phyloP scores from a whole-genome alignment of 2,888 invertebrate species.

The Hirtodrosophila confusa region DNA sequence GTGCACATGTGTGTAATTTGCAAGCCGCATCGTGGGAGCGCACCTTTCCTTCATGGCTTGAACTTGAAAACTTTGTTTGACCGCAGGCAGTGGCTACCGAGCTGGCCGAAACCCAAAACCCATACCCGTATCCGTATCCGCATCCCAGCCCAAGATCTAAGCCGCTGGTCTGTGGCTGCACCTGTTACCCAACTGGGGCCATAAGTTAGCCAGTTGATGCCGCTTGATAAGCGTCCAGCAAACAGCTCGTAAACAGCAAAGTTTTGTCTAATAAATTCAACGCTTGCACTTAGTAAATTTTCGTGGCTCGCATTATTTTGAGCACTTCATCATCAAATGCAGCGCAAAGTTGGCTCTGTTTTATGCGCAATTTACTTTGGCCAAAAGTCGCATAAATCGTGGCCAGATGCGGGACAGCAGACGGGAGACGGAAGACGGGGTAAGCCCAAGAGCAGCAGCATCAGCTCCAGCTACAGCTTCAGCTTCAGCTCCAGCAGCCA shows the following conservation, averaged over 20 bases:
- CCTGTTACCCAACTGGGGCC: slow-evolving; percentile 65
- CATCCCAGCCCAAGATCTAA: slow-evolving; percentile 18
- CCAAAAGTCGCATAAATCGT: slow-evolving; percentile 76
- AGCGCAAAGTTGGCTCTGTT: slow-evolving; percentile 65
- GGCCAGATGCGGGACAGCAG: slow-evolving; percentile 33
- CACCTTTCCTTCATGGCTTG: slow-evolving; percentile 63
- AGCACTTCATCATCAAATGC: slow-evolving; percentile 76
- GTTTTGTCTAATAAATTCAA: slow-evolving; percentile 76
- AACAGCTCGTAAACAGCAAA: slow-evolving; percentile 75
- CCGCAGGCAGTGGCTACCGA: slow-evolving; percentile 61
- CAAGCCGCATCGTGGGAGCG: slow-evolving; percentile 73
- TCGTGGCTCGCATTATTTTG: slow-evolving; percentile 72
- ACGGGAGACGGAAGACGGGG: slow-evolving; percentile 23
- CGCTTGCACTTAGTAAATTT: slow-evolving; percentile 76
- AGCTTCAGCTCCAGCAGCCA: slow-evolving; percentile 40
- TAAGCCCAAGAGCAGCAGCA: slow-evolving; percentile 22
- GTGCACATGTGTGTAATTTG: slow-evolving; percentile 59
- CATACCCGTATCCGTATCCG: background rate
- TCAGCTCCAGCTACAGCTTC: slow-evolving; percentile 19
- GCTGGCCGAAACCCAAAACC: slow-evolving; percentile 19
- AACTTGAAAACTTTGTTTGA: slow-evolving; percentile 51
- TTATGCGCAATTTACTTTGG: slow-evolving; percentile 81
- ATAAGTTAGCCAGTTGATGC: slow-evolving; percentile 67
- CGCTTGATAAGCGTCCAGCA: slow-evolving; percentile 68
- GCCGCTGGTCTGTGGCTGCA: slow-evolving; percentile 44